Percentiles rank a stretch among this genome's conserved stretches.
Evolutionary conservation across 2,888 invertebrate species (phyloP).

Genomic region (Entomobrya proxima): DNA sequence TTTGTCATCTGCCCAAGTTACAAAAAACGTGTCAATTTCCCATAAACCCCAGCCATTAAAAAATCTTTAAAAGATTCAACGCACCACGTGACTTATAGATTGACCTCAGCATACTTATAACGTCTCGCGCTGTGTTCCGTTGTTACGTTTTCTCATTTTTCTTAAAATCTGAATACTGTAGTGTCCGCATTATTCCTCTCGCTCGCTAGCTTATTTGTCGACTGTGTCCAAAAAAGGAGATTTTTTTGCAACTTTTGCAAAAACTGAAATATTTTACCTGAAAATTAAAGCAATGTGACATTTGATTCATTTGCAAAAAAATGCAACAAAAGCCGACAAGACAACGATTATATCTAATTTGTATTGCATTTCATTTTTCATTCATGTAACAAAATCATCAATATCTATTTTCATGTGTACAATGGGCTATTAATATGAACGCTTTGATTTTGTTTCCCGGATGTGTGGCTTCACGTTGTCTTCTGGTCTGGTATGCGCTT

Average conservation of each 20-base stretch:
- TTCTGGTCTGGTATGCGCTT: too few species aligned
- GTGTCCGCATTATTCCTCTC: conserved; percentile 15
- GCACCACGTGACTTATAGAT: conserved; percentile 62
- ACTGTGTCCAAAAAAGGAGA: not conserved
- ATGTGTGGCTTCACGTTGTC: too few species aligned
- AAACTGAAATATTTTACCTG: not conserved
- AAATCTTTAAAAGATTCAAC: not conserved
- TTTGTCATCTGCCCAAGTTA: conserved; percentile 73
- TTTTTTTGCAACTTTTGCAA: too few species aligned
- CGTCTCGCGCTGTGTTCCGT: not conserved
- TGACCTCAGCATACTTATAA: conserved; percentile 60
- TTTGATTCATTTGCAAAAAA: not conserved
- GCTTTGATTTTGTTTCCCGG: too few species aligned
- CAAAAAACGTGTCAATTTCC: not conserved
- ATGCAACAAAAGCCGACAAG: not conserved
- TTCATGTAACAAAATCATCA: too few species aligned
- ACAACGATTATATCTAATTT: too few species aligned
- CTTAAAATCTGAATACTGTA: not conserved
- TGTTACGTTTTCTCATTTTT: conserved; percentile 16
- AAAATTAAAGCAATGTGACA: not conserved
- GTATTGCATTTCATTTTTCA: too few species aligned
- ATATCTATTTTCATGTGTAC: too few species aligned
- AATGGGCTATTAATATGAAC: too few species aligned
- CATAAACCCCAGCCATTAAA: not conserved
- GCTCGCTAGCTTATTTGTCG: not conserved